Evolutionary conservation across 2,888 invertebrate genomes (phyloP), one percentile per base, ranked within the genome.

Genomic region (Nymphalis polychloros): DNA sequence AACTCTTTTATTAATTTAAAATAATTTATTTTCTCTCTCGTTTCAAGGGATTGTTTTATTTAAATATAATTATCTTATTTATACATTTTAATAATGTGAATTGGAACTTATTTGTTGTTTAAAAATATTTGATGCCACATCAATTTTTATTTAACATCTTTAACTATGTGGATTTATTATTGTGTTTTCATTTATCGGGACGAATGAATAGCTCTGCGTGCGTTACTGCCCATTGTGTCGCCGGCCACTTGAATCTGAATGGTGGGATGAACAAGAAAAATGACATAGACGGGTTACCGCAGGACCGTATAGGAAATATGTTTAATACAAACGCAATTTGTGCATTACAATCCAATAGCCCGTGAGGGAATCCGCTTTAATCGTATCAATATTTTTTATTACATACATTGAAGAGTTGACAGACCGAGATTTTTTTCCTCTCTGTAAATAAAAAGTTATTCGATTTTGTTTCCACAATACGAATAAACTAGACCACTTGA

Each of bases 171-270:
- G 82, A 85, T 83, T 86, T 81, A 86, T 86, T 87, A 87, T 89
- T 87, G 84, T 92, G 90, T 92, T 92, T 92, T 92, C 86, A 86
- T 92, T 88, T 88, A 86, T 83, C 81, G 78, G 80, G 76, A 78
- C 77, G 78, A 78, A 79, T 90, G 89, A 90, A 91, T 90, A 80
- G 88, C 90, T 35, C 92, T 82, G 90, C 90, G 81, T 90, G 92
- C 84, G 82, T 89, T 90, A 89, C 84, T 79, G 77, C 72, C 79
- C 76, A 85, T 90, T 90, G 84, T 88, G 69, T 65, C 61, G 52
- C 59, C 78, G 75, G 73, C 83, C 90, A 89, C 92, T 92, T 88
- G 80, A 92, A 83, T 83, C 79, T 79, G 75, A 84, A 88, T 87
- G 92, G 82, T 88, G 85, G 80, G 84, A 85, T 90, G 89, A 85